phyloP scores from a whole-genome alignment of 2,888 invertebrate genomes.

The Ellobium chinense region DNA sequence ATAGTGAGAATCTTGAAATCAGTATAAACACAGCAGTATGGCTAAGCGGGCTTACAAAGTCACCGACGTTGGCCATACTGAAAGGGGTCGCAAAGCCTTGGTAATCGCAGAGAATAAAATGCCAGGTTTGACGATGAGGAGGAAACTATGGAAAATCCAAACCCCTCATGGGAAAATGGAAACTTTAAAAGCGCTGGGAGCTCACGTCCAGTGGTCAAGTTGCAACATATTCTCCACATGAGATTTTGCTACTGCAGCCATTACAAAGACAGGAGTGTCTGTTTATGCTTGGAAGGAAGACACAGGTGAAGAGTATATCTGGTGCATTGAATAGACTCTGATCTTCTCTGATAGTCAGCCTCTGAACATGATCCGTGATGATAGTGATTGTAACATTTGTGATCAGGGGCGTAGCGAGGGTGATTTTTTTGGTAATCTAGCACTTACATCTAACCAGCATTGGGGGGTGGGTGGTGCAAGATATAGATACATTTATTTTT shows the following conservation, averaged over 20 bases:
- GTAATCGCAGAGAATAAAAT: slow-evolving; percentile 99
- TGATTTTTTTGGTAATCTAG: too few relatives aligned
- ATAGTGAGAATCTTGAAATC: not conserved
- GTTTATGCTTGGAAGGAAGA: slow-evolving; percentile 99
- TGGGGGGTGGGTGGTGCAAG: too few relatives aligned
- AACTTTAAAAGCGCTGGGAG: slow-evolving; percentile 96
- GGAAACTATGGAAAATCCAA: slow-evolving; percentile 91
- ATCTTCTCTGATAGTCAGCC: slow-evolving; percentile 91
- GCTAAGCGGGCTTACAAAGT: slow-evolving; percentile 49
- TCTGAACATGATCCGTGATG: slow-evolving; percentile 98
- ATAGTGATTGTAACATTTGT: too few relatives aligned
- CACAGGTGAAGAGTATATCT: slow-evolving; percentile 98
- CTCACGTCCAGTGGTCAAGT: slow-evolving; percentile 99
- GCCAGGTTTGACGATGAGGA: slow-evolving; percentile 98
- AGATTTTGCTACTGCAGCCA: slow-evolving; percentile 99
- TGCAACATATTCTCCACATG: slow-evolving; percentile 99
- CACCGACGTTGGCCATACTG: slow-evolving; percentile 94
- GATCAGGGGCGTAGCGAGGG: too few relatives aligned
- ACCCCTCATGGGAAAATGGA: slow-evolving; percentile 98
- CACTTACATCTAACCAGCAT: too few relatives aligned
- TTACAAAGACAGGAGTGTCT: slow-evolving; percentile 94
- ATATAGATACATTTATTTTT: too few relatives aligned
- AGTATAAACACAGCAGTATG: slow-evolving; percentile 20
- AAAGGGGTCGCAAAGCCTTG: slow-evolving; percentile 97
- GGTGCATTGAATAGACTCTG: slow-evolving; percentile 99